These are phyloP conservation scores for Fukomys damarensis DNA, from an alignment of 2,113 vertebrate species.

Conservation along the genomic window DNA sequence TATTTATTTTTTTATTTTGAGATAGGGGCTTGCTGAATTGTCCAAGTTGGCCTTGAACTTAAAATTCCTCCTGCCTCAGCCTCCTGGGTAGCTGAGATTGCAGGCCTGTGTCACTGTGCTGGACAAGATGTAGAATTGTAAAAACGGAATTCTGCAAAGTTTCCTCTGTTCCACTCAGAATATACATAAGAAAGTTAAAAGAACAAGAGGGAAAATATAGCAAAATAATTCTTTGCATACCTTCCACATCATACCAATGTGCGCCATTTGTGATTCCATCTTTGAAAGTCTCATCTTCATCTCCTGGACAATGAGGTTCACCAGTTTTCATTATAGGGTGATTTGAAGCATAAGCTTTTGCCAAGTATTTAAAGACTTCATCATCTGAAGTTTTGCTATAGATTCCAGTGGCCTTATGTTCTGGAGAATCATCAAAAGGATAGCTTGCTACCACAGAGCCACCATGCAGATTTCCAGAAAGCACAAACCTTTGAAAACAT, in stretches of 20 bases:
- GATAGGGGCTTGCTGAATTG: neutral
- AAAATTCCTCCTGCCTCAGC: neutral
- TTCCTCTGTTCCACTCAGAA: constrained; percentile 25
- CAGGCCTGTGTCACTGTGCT: neutral
- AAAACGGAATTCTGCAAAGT: constrained; percentile 34
- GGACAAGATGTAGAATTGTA: neutral
- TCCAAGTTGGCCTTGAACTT: neutral
- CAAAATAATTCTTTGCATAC: constrained; percentile 84
- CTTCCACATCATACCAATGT: constrained; percentile 95
- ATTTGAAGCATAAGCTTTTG: constrained; percentile 92
- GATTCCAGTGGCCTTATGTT: constrained; percentile 85
- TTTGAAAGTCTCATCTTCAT: constrained; percentile 89
- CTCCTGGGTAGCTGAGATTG: neutral
- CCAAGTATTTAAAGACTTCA: constrained; percentile 92
- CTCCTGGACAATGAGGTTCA: constrained; percentile 89
- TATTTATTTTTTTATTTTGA: neutral
- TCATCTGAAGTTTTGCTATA: constrained; percentile 96
- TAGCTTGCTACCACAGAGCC: constrained; percentile 98
- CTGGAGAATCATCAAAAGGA: constrained; percentile 95
- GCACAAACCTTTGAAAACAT: constrained; percentile 90
- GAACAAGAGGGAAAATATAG: neutral
- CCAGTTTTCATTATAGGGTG: constrained; percentile 97
- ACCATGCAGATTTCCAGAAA: constrained; percentile 97
- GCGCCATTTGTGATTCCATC: constrained; percentile 97
- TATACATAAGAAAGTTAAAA: constrained; percentile 28